Conservation (phyloP, 2,888 invertebrate genomes). For the Stomorhina lunata region DNA sequence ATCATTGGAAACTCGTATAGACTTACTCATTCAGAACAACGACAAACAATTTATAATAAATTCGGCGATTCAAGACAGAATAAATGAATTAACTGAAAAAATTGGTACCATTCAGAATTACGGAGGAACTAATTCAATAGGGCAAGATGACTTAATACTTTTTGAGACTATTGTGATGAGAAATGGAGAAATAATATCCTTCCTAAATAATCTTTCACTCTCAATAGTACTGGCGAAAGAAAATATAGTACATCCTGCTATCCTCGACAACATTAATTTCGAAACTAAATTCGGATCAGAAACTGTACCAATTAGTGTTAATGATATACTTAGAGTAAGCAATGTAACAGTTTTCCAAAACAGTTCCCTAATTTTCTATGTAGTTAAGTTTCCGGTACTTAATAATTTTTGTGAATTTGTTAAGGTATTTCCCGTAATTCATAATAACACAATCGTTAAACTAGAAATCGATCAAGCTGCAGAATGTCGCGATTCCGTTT, state of each 20-base stretch:
- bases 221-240: slow-evolving; percentile 17
- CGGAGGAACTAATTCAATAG: no score
- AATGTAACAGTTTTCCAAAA: slow-evolving; percentile 12
- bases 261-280: slow-evolving; percentile 7
- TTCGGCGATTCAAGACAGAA: background rate
- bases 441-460: no score
- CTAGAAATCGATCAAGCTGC: no score
- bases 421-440: no score
- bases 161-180: background rate
- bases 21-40: background rate
- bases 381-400: slow-evolving; percentile 1
- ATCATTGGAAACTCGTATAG: background rate
- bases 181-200: slow-evolving; percentile 26
- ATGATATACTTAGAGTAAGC: slow-evolving; percentile 15
- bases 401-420: slow-evolving; percentile 12
- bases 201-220: slow-evolving; percentile 14
- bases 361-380: background rate
- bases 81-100: background rate
- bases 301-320: slow-evolving; percentile 17
- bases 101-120: no score
- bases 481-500: background rate
- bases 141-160: background rate
- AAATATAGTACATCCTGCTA: slow-evolving; percentile 21
- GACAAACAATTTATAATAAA: background rate
- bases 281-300: background rate